Percentiles rank a stretch among this genome's conserved stretches.
phyloP scores from a whole-genome alignment of 1,140 invertebrate genomes.

The Microplitis demolitor region DNA sequence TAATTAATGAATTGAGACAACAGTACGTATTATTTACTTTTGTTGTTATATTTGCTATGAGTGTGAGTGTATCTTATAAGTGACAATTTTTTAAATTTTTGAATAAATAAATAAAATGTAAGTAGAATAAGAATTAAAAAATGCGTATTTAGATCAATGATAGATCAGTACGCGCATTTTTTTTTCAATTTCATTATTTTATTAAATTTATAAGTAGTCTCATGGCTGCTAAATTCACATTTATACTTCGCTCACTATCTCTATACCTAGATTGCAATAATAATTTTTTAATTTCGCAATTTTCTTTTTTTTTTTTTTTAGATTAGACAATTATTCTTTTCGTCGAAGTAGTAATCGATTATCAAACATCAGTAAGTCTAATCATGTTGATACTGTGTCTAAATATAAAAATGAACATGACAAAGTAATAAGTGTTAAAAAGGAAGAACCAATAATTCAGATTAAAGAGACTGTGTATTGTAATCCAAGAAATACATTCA shows the following conservation, averaged over 20 bases:
- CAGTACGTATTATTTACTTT: conserved; percentile 41
- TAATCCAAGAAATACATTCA: not conserved
- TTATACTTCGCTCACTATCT: too few relatives aligned
- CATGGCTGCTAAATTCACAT: too few relatives aligned
- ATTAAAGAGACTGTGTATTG: not conserved
- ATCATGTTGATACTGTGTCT: not conserved
- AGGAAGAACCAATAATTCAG: not conserved
- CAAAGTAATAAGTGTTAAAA: not conserved
- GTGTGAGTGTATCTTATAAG: too few relatives aligned
- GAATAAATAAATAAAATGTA: not conserved
- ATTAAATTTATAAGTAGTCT: too few relatives aligned
- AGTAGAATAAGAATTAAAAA: not conserved
- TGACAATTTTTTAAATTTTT: not conserved
- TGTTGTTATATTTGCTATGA: not conserved
- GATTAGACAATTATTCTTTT: conserved; percentile 44
- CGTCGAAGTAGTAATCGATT: conserved; percentile 32
- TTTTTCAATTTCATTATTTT: too few relatives aligned
- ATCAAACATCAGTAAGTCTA: not conserved
- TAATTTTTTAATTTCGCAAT: not conserved
- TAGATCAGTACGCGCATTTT: too few relatives aligned
- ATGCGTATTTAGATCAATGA: too few relatives aligned
- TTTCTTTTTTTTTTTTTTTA: conserved; percentile 31
- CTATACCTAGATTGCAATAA: not conserved
- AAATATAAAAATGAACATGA: not conserved
- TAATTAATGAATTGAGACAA: conserved; percentile 51